Percentiles rank a stretch among this genome's conserved stretches.
phyloP scores from a whole-genome alignment of 1,140 invertebrate species.

The Hyles euphorbiae region DNA sequence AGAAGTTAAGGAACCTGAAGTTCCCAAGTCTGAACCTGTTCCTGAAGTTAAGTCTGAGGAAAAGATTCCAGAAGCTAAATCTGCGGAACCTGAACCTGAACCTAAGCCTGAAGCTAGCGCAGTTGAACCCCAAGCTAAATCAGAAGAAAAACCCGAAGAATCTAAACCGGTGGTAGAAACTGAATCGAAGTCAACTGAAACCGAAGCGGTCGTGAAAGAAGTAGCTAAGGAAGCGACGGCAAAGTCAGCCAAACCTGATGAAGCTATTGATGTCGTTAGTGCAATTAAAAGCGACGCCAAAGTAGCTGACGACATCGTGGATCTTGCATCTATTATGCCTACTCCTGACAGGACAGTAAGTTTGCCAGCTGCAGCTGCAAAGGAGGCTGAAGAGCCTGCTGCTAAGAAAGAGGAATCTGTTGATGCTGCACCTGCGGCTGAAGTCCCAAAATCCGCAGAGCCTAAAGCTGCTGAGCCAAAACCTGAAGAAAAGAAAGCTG shows the following conservation, averaged over 20 bases:
- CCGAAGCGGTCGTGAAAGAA: constrained; percentile 51
- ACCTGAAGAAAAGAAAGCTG: constrained; percentile 20
- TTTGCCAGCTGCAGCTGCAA: constrained; percentile 15
- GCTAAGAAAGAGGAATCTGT: constrained; percentile 16
- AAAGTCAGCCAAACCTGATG: constrained; percentile 43
- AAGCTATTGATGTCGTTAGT: constrained; percentile 49
- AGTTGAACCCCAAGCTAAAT: constrained; percentile 21
- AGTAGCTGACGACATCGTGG: constrained; percentile 51
- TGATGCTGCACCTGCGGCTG: constrained; percentile 16
- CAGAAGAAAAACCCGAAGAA: constrained; percentile 29
- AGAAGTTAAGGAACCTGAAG: constrained; percentile 13
- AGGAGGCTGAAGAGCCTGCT: constrained; percentile 17
- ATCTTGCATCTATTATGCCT: constrained; percentile 45
- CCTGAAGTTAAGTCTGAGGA: constrained; percentile 20
- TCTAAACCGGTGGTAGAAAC: constrained; percentile 7
- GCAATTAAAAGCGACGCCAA: constrained; percentile 44
- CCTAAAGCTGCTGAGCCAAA: constrained; percentile 22
- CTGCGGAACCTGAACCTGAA: constrained; percentile 26
- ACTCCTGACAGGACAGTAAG: constrained; percentile 34
- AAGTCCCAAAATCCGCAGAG: constrained; percentile 22
- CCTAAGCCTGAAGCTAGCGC: constrained; percentile 26
- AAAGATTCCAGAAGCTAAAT: constrained; percentile 29
- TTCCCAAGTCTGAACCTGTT: constrained; percentile 12
- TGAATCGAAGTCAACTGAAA: constrained; percentile 7
- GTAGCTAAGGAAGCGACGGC: constrained; percentile 36